Base-by-base conservation (phyloP, 2,797 vertebrate species). In the Melanotaenia pygmaea region DNA sequence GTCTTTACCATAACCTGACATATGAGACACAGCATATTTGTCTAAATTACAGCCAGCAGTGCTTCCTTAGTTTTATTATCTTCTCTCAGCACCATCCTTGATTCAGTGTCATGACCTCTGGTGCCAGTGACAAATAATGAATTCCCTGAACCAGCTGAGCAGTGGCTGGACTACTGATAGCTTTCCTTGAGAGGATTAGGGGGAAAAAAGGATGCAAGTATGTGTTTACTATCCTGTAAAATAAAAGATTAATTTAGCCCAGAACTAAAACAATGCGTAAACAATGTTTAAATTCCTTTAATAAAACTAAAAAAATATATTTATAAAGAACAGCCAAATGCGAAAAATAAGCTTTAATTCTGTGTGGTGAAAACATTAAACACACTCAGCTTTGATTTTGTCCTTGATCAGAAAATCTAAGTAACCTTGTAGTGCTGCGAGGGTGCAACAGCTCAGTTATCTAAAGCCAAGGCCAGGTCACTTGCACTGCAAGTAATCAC, bases 61-160 rank as follows among this genome's bases (percentile, higher is more conserved):
- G 38, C 26, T 45, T 70, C 84, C 67, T 59, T 70, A 78, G 68
- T 74, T 82, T 77, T 43, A 58, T 77, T 74, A 78, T 87, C 82
- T 77, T 66, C 81, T 70, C 68, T 56, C 67, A 65, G 80, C 77
- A 65, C 68, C 80, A 79, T 64, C 81, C 70, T 20, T 35, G 77
- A 85, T 73, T 88, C 88, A 86, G 81, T 76, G 85, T 86, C 86
- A 60, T 0, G 77, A 91, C 89, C 89, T 80, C 64, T 66, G 60
- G 69, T 22, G 74, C 67, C 67, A 59, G 66, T 28, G 71, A 81
- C 70, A 83, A 81, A 81, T 86, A 88, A 89, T 86, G 70, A 81
- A 91, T 90, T 82, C 80, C 78, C 66, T 4, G 67, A 85, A 71
- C 51, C 62, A 63, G 67, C 77, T 40, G 80, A 61, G 77, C 60